Base-by-base conservation (phyloP, 2,888 invertebrate species). In the Thereva nobilitata region DNA sequence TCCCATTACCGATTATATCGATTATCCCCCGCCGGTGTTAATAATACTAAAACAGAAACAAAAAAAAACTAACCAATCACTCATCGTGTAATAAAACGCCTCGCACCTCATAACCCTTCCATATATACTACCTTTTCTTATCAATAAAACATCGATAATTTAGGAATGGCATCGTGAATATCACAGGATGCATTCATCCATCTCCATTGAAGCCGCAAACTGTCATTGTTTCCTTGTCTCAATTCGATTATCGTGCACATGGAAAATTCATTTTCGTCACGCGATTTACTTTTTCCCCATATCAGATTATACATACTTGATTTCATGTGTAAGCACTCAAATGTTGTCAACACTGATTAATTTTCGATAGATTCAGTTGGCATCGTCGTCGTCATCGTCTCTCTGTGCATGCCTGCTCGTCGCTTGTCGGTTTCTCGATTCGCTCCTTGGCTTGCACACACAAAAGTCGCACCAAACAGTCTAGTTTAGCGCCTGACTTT, bases 291-390 rank as follows among this genome's bases (percentile, higher is more conserved):
- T 57, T 57, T 57, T 49, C 41, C 12, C 34, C 57, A 12, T 12
- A 47, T 34, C 61, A 23, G 61, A 61, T 61, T 50, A 61, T 61
- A 61, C 61, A 61, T 61, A 61, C 50, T 61, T 61, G 61, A 61
- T 61, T 61, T 61, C 61, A 41, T 68, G 68, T 68, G 61, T 63
- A 61, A 57, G 59, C 66, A 54, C 66, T 61, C 65, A 61, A 68
- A 68, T 54, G 66, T 68, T 68, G 68, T 68, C 68, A 68, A 68
- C 65, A 65, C 68, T 68, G 68, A 68, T 68, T 68, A 61, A 61
- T 50, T 61, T 61, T 50, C 61, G 61, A 61, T 61, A 61, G 23
- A 23, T 23, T 61, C 50, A 50, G 61, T 61, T 61, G 40, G 61
- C 50, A 57, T 57, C 45, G 61, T 61, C 23, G 23, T 23, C 23